Conservation (phyloP, 2,113 vertebrate species). For the Scortum barcoo region DNA sequence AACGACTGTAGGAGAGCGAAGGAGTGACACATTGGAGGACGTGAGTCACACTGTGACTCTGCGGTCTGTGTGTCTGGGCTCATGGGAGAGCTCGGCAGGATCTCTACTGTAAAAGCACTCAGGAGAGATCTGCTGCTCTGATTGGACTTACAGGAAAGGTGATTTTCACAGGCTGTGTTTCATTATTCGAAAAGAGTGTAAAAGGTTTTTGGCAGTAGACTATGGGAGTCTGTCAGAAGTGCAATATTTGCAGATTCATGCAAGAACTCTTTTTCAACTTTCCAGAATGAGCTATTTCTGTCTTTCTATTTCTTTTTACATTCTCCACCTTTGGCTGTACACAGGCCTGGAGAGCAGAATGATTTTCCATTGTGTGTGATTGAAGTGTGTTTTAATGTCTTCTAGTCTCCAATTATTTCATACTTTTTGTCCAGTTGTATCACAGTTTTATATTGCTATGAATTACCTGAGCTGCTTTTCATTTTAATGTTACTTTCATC, state of each 20-base stretch:
- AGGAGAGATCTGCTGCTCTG: slow-evolving; percentile 27
- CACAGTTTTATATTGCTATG: background rate
- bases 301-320: background rate
- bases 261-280: slow-evolving; percentile 19
- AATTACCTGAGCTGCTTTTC: background rate
- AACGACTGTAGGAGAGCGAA: slow-evolving; percentile 1
- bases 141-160: slow-evolving; percentile 40
- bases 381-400: slow-evolving; percentile 25
- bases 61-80: slow-evolving; percentile 49
- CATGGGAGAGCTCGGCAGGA: slow-evolving; percentile 10
- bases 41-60: slow-evolving; percentile 65
- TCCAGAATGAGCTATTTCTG: slow-evolving; percentile 18
- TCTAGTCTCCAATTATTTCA: background rate
- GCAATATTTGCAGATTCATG: slow-evolving; percentile 51
- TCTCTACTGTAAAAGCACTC: slow-evolving; percentile 21
- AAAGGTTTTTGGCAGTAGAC: slow-evolving; percentile 38
- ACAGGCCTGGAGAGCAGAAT: background rate
- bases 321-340: slow-evolving; percentile 14
- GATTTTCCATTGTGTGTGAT: slow-evolving; percentile 32
- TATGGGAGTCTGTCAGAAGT: slow-evolving; percentile 20
- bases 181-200: slow-evolving; percentile 11
- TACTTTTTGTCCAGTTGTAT: slow-evolving; percentile 1
- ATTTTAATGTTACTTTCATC: slow-evolving; percentile 17
- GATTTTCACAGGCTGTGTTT: slow-evolving; percentile 34
- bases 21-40: slow-evolving; percentile 50